Conservation (phyloP, 2,113 vertebrate species). For the Gnathonemus echidnorhynchus region DNA sequence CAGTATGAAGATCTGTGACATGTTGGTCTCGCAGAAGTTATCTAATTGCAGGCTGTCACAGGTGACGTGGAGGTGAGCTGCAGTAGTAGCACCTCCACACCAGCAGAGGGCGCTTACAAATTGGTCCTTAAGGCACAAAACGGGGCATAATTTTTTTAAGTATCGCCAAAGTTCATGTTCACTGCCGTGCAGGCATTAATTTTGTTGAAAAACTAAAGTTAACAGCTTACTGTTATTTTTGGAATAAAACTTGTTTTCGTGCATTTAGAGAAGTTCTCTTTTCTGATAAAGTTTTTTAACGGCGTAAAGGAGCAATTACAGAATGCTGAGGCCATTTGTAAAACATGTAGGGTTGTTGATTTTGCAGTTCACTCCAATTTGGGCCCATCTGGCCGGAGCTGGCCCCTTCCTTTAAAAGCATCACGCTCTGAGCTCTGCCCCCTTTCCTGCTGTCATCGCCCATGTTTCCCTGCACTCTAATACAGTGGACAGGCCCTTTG, state of each 20-base stretch:
- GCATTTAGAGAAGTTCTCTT: background rate
- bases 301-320: background rate
- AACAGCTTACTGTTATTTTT: background rate
- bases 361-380: slow-evolving; percentile 14
- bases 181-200: background rate
- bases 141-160: background rate
- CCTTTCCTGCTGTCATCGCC: background rate
- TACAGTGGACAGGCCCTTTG: background rate
- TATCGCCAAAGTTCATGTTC: background rate
- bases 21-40: background rate
- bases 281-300: background rate
- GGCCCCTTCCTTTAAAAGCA: background rate
- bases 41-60: background rate
- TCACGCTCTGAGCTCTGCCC: background rate
- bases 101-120: background rate
- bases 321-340: background rate
- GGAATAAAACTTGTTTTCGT: background rate
- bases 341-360: background rate
- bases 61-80: background rate
- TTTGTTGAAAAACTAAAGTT: background rate
- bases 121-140: background rate
- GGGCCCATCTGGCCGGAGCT: background rate
- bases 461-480: background rate
- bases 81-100: background rate
- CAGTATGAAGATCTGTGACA: background rate